Evolutionary conservation across 2,113 vertebrate genomes (phyloP), one percentile per base, ranked within the genome.

Genomic region (Eulemur rufifrons): DNA sequence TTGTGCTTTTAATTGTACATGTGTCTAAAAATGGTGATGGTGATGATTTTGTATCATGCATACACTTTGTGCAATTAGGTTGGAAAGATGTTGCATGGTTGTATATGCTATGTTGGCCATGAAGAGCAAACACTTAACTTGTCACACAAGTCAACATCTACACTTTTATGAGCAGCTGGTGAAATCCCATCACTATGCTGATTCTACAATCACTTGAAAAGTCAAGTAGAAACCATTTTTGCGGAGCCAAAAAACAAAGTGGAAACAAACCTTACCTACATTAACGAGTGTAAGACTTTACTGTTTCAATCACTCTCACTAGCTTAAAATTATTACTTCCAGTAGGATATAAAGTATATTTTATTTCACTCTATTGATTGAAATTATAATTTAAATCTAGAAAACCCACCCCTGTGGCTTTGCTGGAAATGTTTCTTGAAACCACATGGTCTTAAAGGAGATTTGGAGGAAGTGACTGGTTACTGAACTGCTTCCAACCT

Each of bases 351-450:
- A 95, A 98, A 96, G 66, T 96, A 39, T 98, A 98, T 98, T 98
- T 98, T 94, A 94, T 98, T 98, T 98, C 97, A 80, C 95, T 97
- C 95, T 97, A 97, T 97, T 98, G 98, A 98, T 95, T 98, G 80
- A 98, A 98, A 98, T 97, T 98, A 64, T 80, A 94, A 94, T 98
- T 98, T 97, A 97, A 98, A 96, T 96, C 85, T 78, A 92, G 96
- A 97, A 98, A 98, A 92, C 29, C 85, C 95, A 97, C 97, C 98
- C 97, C 98, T 98, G 97, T 97, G 98, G 98, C 66, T 98, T 98
- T 97, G 9, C 83, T 98, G 97, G 96, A 97, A 98, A 97, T 97
- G 39, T 64, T 97, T 97, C 97, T 97, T 94, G 95, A 98, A 98
- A 97, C 98, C 97, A 89, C 96, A 94, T 21, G 89, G 42, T 86